These are phyloP conservation scores for Leptinotarsa rubiginosa DNA, from an alignment of 2,888 invertebrate genomes.

Conservation along the genomic window DNA sequence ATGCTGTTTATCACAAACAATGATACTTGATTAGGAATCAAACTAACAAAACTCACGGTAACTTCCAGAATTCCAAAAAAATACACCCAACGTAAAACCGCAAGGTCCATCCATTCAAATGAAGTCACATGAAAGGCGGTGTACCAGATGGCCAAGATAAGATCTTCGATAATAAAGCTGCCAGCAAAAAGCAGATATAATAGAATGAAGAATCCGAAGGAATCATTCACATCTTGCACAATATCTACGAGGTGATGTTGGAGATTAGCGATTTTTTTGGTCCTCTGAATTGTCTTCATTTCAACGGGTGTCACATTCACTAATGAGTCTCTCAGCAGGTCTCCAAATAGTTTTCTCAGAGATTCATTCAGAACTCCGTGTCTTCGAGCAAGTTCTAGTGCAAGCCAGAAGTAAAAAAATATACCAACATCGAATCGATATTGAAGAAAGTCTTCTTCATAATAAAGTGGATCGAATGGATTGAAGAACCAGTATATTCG, in stretches of 20 bases:
- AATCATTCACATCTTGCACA: neutral
- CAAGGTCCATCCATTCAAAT: neutral
- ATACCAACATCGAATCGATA: neutral
- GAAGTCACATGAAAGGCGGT: too few species aligned
- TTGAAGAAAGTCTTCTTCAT: neutral
- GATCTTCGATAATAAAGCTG: neutral
- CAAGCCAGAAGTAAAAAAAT: neutral
- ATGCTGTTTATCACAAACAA: too few species aligned
- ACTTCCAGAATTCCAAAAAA: neutral
- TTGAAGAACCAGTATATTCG: neutral
- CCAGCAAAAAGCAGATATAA: neutral
- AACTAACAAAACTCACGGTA: neutral
- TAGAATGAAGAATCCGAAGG: neutral
- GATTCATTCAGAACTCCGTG: neutral
- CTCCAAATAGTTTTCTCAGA: neutral
- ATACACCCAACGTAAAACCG: neutral
- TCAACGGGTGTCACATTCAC: too few species aligned
- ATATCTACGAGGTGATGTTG: neutral
- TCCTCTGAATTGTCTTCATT: neutral
- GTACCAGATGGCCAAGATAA: neutral
- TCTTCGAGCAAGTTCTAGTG: neutral
- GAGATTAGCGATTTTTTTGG: neutral
- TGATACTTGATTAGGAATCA: too few species aligned
- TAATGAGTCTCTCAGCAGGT: neutral
- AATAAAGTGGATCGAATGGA: neutral